A percentile compares a stretch with the other conserved stretches of the same genome.
Evolutionary conservation across 2,113 vertebrate species (phyloP).

Genomic region (Phalacrocorax pelagicus): DNA sequence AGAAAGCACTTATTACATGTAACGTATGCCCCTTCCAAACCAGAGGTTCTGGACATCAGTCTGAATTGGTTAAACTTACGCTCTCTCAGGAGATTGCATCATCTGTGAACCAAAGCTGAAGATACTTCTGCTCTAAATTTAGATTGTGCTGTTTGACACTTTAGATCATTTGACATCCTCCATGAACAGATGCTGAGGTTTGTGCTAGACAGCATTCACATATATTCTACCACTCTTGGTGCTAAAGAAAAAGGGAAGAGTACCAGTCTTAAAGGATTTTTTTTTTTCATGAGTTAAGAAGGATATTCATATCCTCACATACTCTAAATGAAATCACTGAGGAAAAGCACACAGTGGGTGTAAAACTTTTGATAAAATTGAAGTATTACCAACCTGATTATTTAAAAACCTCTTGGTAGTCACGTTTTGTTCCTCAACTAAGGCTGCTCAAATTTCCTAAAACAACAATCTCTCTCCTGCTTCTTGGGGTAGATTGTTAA

Average conservation of each 20-base stretch:
- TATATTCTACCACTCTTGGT: neutral
- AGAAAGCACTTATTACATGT: neutral
- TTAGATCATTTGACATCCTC: neutral
- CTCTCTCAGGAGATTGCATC: neutral
- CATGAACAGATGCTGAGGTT: neutral
- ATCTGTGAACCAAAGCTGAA: neutral
- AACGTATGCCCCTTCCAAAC: neutral
- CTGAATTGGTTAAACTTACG: neutral
- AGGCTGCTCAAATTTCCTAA: neutral
- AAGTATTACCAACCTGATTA: neutral
- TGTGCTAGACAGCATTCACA: neutral
- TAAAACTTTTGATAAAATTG: neutral
- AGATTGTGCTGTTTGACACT: neutral
- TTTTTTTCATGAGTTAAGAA: neutral
- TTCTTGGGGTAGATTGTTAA: neutral
- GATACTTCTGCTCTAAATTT: neutral
- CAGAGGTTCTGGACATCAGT: neutral
- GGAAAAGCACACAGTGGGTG: neutral
- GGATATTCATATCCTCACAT: neutral
- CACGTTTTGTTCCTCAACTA: neutral
- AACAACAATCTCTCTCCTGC: neutral
- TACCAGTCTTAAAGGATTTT: neutral
- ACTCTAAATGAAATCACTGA: neutral
- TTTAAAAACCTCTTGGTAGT: neutral
- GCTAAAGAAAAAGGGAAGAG: neutral